A percentile compares a stretch with the other conserved stretches of the same genome.
Evolutionary conservation across 2,888 invertebrate genomes (phyloP).

Genomic region (Thereva nobilitata): DNA sequence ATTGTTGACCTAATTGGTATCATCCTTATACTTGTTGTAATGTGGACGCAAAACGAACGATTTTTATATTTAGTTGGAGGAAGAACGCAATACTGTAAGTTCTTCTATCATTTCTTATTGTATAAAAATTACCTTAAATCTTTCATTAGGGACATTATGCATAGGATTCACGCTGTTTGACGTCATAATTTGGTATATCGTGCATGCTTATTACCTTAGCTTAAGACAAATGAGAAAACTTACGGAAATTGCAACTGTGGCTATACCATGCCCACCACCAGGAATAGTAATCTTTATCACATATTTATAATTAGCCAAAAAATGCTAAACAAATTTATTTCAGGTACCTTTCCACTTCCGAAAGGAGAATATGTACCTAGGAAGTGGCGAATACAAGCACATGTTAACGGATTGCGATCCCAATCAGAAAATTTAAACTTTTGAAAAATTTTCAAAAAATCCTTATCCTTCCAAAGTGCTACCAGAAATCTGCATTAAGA

Average conservation of each 20-base stretch:
- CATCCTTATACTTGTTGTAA: slow-evolving; percentile 47
- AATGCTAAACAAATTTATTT: slow-evolving; percentile 5
- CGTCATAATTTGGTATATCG: slow-evolving; percentile 54
- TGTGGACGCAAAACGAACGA: slow-evolving; percentile 51
- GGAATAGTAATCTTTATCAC: slow-evolving; percentile 50
- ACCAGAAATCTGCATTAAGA: no score
- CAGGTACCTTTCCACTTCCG: slow-evolving; percentile 57
- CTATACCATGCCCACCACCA: slow-evolving; percentile 57
- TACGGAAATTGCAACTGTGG: slow-evolving; percentile 57
- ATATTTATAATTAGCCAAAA: not conserved
- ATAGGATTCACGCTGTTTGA: slow-evolving; percentile 51
- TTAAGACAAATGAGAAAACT: slow-evolving; percentile 55
- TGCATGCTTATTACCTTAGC: slow-evolving; percentile 54
- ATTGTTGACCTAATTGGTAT: slow-evolving; percentile 53
- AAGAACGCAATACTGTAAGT: slow-evolving; percentile 53
- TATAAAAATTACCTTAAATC: slow-evolving; percentile 7
- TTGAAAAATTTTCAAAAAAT: no score
- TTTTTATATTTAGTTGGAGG: slow-evolving; percentile 52
- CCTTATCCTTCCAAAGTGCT: no score
- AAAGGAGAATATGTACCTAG: slow-evolving; percentile 57
- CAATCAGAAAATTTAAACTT: slow-evolving; percentile 22
- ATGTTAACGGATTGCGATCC: slow-evolving; percentile 46
- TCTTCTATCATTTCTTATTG: not conserved
- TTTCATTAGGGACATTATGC: slow-evolving; percentile 49
- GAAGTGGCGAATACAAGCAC: slow-evolving; percentile 57